Base-by-base conservation (phyloP, 2,113 vertebrate species). In the Colius striatus region DNA sequence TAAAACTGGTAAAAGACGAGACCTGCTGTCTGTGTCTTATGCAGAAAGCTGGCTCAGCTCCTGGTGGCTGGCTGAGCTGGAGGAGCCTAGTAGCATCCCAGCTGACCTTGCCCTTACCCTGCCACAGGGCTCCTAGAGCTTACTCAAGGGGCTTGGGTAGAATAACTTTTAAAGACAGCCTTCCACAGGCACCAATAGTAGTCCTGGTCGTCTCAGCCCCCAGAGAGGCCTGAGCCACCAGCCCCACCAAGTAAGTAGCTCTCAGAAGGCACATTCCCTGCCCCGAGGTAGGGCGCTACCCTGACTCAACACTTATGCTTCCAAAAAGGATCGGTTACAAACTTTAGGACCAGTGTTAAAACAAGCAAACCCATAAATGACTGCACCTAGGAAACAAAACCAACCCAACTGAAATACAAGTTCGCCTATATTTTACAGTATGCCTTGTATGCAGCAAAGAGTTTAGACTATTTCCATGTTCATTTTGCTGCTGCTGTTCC, bases 271-370 rank as follows among this genome's bases (percentile, higher is more conserved):
- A 89, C 3, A 0, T 8, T 72, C 34, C 70, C 13, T 12, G 13
- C 9, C 18, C 36, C 0, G 0, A 27, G n/a, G 54, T 14, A 62
- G 17, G 16, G 20, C 38, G 17, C 25, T 15, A 21, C 16, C 41
- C 51, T 41, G 10, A 71, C 4, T 16, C 53, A 86, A 3, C 30
- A 12, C 3, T 38, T 51, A 5, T 0, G 25, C 5, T 70, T 43
- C 34, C 61, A 43, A 25, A 22, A 29, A 61, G 26, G 21, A 66
- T 5, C 1, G 0, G 29, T 62, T 55, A 63, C 62, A 74, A 43
- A 43, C 4, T 13, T 45, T 21, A n/a, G 45, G 11, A 65, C 12
- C 36, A 11, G 55, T 10, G 32, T 51, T 36, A 73, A 74, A 74
- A 38, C 22, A 41, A 92, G 21, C 6, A 74, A 80, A 77, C 9